Base-by-base conservation (phyloP, 2,888 invertebrate genomes). In the Biston stratarius region DNA sequence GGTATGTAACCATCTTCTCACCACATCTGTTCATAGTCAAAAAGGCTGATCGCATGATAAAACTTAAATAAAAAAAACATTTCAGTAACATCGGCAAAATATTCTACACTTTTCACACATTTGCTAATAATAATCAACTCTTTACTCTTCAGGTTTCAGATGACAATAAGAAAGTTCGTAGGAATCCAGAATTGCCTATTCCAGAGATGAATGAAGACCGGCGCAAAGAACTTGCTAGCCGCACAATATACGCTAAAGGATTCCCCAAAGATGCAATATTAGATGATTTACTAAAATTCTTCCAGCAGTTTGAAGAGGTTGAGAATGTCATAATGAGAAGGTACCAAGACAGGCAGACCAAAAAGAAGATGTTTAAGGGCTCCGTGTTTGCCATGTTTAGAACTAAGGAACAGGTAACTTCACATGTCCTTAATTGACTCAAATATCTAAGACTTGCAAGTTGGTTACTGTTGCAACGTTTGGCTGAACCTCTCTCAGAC, bases 311-410 rank as follows among this genome's bases (percentile, higher is more conserved):
- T 83, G 97, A 97, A 0, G 94, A 94, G 49, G 94, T 96, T 0
- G 96, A 96, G 58, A 96, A 96, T 77, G 91, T 98, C 11, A 93
- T 94, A 1, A 95, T 96, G 94, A 94, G 95, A 64, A 87, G 81
- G 65, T 96, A 95, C 75, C 86, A 86, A 59, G 96, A 97, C 75
- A 95, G 95, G 73, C 90, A 94, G 0, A 94, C 95, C 2, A 96
- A 96, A 83, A 94, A 95, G 55, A 94, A 95, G 59, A 87, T 95
- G 68, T 98, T 98, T 84, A 98, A 99, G 92, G 99, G 99, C 58
- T 99, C 99, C 0, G 96, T 99, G 57, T 99, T 99, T 87, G 96
- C 96, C 10, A 97, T 97, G 6, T 99, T 99, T 87, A 95, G 96
- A 77, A 96, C 96, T 40, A 94, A 95, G 61, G 98, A 98, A 62